phyloP scores from a whole-genome alignment of 2,113 vertebrate species.

The Bettongia penicillata region DNA sequence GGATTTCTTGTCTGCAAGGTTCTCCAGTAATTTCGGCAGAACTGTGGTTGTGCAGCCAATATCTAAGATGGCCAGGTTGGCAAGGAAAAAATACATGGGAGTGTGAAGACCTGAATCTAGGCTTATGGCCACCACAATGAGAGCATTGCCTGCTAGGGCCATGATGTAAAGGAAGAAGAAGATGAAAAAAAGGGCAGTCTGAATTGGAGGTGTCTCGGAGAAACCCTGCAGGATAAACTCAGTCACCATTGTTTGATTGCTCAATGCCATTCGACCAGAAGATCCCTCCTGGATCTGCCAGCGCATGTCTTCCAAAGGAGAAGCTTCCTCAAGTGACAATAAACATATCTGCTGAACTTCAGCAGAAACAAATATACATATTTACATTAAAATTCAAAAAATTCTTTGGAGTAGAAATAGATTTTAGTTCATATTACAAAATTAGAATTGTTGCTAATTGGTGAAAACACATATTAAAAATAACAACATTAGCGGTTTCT shows the following conservation, averaged over 20 bases:
- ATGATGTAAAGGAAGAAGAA: conserved; percentile 60
- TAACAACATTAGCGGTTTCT: neutral
- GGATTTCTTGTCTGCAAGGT: neutral
- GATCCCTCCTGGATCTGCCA: neutral
- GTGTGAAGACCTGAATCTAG: conserved; percentile 37
- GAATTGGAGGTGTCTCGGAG: conserved; percentile 37
- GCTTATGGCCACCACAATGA: conserved; percentile 53
- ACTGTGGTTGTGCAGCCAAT: neutral
- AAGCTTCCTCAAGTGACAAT: neutral
- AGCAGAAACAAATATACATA: neutral
- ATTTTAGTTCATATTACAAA: neutral
- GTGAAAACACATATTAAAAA: neutral
- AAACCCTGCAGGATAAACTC: conserved; percentile 9
- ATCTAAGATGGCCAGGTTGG: conserved; percentile 61
- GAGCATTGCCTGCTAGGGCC: conserved; percentile 52
- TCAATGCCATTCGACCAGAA: neutral
- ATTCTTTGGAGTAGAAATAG: neutral
- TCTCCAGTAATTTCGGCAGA: neutral
- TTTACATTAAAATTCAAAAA: neutral
- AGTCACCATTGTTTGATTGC: neutral
- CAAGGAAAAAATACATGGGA: conserved; percentile 72
- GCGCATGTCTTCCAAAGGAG: neutral
- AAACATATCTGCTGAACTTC: neutral
- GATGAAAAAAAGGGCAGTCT: conserved; percentile 55
- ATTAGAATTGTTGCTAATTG: neutral